phyloP scores from a whole-genome alignment of 2,797 vertebrate genomes.

The Gymnoscopelus braueri region DNA sequence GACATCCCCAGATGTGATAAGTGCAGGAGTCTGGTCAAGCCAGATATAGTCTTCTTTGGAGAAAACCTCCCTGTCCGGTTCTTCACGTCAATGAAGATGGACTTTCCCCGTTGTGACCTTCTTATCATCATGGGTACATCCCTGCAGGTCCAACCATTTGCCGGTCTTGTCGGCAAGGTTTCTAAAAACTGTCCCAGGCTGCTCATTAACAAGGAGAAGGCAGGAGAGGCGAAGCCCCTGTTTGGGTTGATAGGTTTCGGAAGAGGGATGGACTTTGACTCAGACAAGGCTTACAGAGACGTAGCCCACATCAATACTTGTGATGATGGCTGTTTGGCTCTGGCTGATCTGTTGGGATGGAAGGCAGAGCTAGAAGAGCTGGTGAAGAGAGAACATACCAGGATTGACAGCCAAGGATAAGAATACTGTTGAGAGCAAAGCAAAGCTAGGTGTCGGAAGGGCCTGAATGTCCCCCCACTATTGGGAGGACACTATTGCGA shows the following conservation, averaged over 20 bases:
- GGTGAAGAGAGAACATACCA: slow-evolving; percentile 83
- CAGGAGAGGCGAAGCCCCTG: slow-evolving; percentile 87
- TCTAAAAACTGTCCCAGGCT: slow-evolving; percentile 87
- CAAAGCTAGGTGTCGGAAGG: slow-evolving; percentile 2
- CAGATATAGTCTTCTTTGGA: slow-evolving; percentile 94
- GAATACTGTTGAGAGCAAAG: slow-evolving; percentile 42
- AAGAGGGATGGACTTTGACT: slow-evolving; percentile 92
- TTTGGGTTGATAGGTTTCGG: slow-evolving; percentile 87
- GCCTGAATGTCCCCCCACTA: too few relatives aligned
- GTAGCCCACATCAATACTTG: slow-evolving; percentile 90
- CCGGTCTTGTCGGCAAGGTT: slow-evolving; percentile 88
- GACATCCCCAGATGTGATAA: slow-evolving; percentile 87
- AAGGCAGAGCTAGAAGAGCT: slow-evolving; percentile 90
- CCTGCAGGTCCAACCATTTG: slow-evolving; percentile 93
- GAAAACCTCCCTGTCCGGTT: slow-evolving; percentile 90
- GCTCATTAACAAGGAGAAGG: slow-evolving; percentile 93
- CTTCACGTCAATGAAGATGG: slow-evolving; percentile 88
- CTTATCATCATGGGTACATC: slow-evolving; percentile 94
- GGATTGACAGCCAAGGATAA: slow-evolving; percentile 80
- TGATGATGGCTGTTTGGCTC: slow-evolving; percentile 89
- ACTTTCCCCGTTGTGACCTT: slow-evolving; percentile 89
- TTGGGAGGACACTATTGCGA: too few relatives aligned
- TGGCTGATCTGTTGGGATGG: slow-evolving; percentile 91
- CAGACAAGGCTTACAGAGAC: slow-evolving; percentile 93
- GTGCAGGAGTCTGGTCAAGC: slow-evolving; percentile 88